phyloP scores from a whole-genome alignment of 2,113 vertebrate species.

The Setophaga coronata region DNA sequence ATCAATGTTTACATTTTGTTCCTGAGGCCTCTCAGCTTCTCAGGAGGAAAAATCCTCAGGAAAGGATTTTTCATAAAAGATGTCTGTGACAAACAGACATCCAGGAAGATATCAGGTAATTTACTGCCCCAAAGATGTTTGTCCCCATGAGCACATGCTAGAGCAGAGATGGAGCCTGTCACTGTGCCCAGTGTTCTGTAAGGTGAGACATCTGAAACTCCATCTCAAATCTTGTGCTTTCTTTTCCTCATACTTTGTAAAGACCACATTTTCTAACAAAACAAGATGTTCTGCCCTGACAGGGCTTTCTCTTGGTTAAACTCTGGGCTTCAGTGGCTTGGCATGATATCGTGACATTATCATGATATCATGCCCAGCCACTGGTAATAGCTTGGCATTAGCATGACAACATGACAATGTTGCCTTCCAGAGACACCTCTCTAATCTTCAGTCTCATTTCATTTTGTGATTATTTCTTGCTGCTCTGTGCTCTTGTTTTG shows the following conservation, averaged over 20 bases:
- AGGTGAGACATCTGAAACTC: not conserved
- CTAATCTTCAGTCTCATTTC: not conserved
- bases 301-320: not conserved
- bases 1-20: no score
- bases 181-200: not conserved
- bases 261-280: not conserved
- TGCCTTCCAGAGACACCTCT: not conserved
- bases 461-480: not conserved
- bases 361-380: no score
- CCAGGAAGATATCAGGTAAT: not conserved
- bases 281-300: not conserved
- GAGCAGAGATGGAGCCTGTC: not conserved
- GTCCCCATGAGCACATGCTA: not conserved
- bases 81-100: not conserved
- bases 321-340: not conserved
- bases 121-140: not conserved
- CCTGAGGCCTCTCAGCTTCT: no score
- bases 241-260: not conserved
- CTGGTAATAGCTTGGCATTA: no score
- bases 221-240: not conserved
- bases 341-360: no score
- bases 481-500: not conserved
- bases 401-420: not conserved
- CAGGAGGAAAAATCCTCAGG: no score
- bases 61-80: no score